Evolutionary conservation across 2,888 invertebrate species (phyloP).

Genomic region (Himalopsyche anomala): DNA sequence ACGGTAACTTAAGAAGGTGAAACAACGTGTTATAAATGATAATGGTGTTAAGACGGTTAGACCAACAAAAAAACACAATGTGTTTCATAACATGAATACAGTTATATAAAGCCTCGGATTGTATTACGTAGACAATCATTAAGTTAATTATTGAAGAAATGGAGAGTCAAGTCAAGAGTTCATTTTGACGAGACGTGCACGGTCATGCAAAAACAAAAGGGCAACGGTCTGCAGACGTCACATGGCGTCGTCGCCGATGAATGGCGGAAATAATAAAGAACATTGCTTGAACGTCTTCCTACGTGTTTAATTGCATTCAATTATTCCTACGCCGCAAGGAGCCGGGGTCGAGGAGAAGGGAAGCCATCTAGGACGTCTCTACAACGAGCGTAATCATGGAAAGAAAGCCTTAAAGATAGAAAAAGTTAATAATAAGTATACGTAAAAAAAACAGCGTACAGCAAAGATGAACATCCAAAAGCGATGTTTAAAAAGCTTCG

Average conservation of each 20-base stretch:
- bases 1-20: too few species aligned
- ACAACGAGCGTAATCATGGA: not conserved
- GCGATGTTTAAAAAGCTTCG: too few species aligned
- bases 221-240: slow-evolving; percentile 49
- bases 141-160: not conserved
- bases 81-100: not conserved
- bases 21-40: too few species aligned
- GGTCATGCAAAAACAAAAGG: slow-evolving; percentile 53
- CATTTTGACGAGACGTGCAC: not conserved
- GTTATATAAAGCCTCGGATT: not conserved
- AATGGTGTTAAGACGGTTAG: too few species aligned
- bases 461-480: not conserved
- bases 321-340: slow-evolving; percentile 14
- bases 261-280: slow-evolving; percentile 42
- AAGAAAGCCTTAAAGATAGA: slow-evolving; percentile 21
- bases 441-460: not conserved
- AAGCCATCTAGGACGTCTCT: not conserved
- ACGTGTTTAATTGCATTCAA: slow-evolving; percentile 49
- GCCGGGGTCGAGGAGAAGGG: not conserved
- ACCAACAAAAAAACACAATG: too few species aligned
- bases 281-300: slow-evolving; percentile 31
- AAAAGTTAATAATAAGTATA: not conserved
- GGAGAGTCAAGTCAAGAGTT: not conserved
- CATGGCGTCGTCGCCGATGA: not conserved
- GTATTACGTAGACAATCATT: not conserved